Conservation (phyloP, 2,888 invertebrate genomes). For the Ochropleura leucogaster region DNA sequence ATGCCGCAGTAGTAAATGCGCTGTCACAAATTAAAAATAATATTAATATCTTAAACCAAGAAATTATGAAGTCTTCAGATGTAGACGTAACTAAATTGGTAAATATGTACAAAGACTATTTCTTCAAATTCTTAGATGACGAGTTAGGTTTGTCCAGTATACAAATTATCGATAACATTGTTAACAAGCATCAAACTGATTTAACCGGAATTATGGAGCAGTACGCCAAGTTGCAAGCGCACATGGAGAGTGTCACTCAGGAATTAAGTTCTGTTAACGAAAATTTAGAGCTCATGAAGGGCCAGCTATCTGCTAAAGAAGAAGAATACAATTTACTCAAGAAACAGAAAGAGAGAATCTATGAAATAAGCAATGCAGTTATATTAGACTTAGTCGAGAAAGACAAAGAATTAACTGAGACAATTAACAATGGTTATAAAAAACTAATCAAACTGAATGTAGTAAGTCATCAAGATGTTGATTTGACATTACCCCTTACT, state of each 20-base stretch:
- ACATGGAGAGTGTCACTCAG: conserved; percentile 69
- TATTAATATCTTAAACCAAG: conserved; percentile 66
- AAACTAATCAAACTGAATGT: conserved; percentile 74
- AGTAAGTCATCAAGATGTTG: conserved; percentile 68
- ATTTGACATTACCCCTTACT: conserved; percentile 68
- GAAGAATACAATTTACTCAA: conserved; percentile 78
- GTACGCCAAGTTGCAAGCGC: conserved; percentile 71
- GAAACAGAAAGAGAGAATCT: conserved; percentile 78
- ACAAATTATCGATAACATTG: conserved; percentile 73
- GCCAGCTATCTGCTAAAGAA: conserved; percentile 77
- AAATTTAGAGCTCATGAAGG: conserved; percentile 74
- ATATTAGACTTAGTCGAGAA: conserved; percentile 81
- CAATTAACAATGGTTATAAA: conserved; percentile 72
- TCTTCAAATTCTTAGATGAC: conserved; percentile 77
- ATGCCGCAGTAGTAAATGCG: conserved; percentile 68
- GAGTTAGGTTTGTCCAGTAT: conserved; percentile 74
- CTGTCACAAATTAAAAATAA: conserved; percentile 73
- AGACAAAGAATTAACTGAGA: conserved; percentile 76
- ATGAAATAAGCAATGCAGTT: conserved; percentile 82
- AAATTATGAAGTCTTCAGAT: conserved; percentile 56
- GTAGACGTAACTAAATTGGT: conserved; percentile 62
- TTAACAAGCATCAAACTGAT: conserved; percentile 71
- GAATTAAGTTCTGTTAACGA: conserved; percentile 74
- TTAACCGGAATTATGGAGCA: conserved; percentile 68
- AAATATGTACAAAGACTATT: conserved; percentile 74